Base-by-base conservation (phyloP, 2,113 vertebrate genomes). In the Taxidea taxus region DNA sequence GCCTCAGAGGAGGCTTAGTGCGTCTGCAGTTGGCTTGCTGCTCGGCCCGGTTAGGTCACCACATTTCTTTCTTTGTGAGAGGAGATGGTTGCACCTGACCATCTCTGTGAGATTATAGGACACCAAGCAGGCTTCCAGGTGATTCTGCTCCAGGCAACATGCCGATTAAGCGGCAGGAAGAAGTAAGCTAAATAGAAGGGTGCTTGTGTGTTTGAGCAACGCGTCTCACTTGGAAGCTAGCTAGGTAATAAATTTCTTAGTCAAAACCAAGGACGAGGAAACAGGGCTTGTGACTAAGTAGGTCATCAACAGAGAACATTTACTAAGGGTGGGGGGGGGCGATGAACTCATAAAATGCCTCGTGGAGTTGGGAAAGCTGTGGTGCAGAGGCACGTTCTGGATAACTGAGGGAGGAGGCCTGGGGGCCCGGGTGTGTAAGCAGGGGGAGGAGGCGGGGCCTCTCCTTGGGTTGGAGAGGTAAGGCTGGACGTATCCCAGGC, bases 151-250 rank as follows among this genome's bases (percentile, higher is more conserved):
- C 66, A 62, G 77, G 81, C 88, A 75, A 13, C 68, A 86, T 95
- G 72, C 91, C 93, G 78, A 47, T 78, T 81, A 86, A 89, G 86
- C 58, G 80, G 85, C 88, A 49, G 72, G 86, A 95, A 66, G 96
- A 97, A 97, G 64, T 80, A 62, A 91, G 72, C 93, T 60, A 94
- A 91, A 62, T 93, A 58, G 74, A 87, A 87, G 54, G 34, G 29
- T 49, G 68, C 31, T 3, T 66, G 18, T 75, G 84, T 93, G 94
- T 96, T 66, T 93, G 84, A 9, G 58, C 70, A 88, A 13, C 16
- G 44, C 34, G 44, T 90, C 91, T 92, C 68, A 89, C 82, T 93
- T 97, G 93, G 86, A 97, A 98, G 96, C 84, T 90, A 70, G 66
- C 64, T 82, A 29, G 62, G 86, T 91, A 83, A 87, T 96, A 94